Base-by-base conservation (phyloP, 2,113 vertebrate species). In the Carettochelys insculpta region DNA sequence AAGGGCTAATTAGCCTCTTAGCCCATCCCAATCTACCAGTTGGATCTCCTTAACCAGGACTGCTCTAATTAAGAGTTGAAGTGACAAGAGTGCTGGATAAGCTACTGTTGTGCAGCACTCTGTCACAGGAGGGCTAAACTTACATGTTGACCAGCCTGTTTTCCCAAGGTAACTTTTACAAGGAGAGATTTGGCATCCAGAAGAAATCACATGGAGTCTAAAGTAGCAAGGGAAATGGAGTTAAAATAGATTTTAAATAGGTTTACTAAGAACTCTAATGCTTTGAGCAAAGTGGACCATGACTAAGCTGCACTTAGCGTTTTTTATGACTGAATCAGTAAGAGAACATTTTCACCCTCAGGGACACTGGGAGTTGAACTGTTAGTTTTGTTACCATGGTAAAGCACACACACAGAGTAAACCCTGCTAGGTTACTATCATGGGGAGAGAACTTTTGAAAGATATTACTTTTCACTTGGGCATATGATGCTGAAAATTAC, bases 201-300 rank as follows among this genome's bases (percentile, higher is more conserved):
- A 43, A 25, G 12, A 27, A 75, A 75, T 45, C 71, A 75, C 11
- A 29, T 22, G 25, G 43, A 75, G 25, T 16, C 71, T 29, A 27
- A 45, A 45, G 12, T 45, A 6, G 25, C 11, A 22, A 75, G 71
- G 43, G 11, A 75, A 45, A 45, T 43, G 71, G 22, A 27, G 12
- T 89, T 92, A 94, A 92, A 95, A 56, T 50, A 65, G 84, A 84
- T 52, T 90, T 87, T 92, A 87, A 92, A 90, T 92, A 86, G 52
- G 43, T 52, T 92, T 78, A 95, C 76, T 29, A 92, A 50, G 85
- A 76, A 88, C 80, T 24, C 0, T 90, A 92, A 87, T 71, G 76
- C 71, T 88, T 53, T 83, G 52, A 95, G 53, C 77, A 77, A 65
- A 50, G 11, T n/a, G 43, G 85, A 75, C 24, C 13, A 43, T 14